Conservation (phyloP, 2,113 vertebrate genomes). For the Naja naja region DNA sequence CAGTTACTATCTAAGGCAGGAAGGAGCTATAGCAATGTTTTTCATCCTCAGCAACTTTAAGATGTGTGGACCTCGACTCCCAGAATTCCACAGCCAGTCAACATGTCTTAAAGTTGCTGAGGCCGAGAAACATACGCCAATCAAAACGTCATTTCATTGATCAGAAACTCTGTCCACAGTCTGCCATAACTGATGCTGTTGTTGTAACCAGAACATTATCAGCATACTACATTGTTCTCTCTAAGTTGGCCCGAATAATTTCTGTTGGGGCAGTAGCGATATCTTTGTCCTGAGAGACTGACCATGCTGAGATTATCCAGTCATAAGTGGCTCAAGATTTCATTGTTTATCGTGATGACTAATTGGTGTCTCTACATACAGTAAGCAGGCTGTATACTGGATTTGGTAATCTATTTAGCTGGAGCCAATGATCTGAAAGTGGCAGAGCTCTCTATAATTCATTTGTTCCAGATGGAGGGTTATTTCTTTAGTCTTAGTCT, state of each 20-base stretch:
- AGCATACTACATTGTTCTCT: not conserved
- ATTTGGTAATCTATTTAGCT: not conserved
- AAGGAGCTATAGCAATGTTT: not conserved
- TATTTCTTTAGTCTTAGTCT: not conserved
- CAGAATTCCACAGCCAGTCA: not conserved
- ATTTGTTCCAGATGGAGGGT: not conserved
- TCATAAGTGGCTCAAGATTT: not conserved
- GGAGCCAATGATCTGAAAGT: not conserved
- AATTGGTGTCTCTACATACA: not conserved
- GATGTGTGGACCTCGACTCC: not conserved
- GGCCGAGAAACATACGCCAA: not conserved
- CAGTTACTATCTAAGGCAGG: not conserved
- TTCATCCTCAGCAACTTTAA: not conserved
- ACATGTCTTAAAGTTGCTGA: not conserved
- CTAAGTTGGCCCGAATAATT: not conserved
- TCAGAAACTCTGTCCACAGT: not conserved
- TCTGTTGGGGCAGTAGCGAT: not conserved
- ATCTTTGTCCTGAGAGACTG: not conserved
- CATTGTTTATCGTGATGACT: not conserved
- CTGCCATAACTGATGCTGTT: not conserved
- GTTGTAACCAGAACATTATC: not conserved
- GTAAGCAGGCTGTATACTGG: not conserved
- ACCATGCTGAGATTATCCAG: not conserved
- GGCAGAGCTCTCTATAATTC: not conserved
- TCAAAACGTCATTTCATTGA: not conserved